Conservation (phyloP, 64 coral and sea anemone genomes). For the Pocillopora damicornis region DNA sequence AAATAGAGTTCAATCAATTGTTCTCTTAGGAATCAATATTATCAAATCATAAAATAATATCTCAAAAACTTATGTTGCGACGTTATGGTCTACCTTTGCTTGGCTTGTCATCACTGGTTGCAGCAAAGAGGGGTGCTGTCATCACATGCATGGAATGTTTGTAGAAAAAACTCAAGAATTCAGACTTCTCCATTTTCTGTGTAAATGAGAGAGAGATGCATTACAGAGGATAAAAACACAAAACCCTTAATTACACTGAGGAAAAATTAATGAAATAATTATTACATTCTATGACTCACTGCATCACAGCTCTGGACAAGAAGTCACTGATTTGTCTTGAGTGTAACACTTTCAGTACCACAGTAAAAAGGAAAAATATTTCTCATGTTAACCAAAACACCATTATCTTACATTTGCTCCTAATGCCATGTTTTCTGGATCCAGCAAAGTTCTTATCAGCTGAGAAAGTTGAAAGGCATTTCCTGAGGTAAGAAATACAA, state of each 20-base stretch:
- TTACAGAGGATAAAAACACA: neutral
- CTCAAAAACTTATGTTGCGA: no score
- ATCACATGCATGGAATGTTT: slow-evolving; percentile 99
- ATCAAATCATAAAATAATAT: neutral
- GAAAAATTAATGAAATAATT: no score
- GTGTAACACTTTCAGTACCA: neutral
- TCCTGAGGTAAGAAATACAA: slow-evolving; percentile 36
- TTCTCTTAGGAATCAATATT: neutral
- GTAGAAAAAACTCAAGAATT: slow-evolving; percentile 99
- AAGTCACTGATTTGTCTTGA: neutral
- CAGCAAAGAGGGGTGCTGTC: slow-evolving; percentile 90
- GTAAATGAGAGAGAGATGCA: neutral
- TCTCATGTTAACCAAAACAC: neutral
- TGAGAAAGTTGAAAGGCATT: slow-evolving; percentile 93
- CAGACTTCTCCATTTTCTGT: slow-evolving; percentile 99
- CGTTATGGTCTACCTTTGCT: slow-evolving; percentile 57
- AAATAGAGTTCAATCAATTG: no score
- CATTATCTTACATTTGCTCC: slow-evolving; percentile 84
- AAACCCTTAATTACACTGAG: neutral
- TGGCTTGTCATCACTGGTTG: slow-evolving; percentile 78
- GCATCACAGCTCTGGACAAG: no score
- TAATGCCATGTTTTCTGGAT: slow-evolving; percentile 99
- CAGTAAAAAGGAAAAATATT: neutral
- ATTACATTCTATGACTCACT: no score
- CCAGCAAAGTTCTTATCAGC: slow-evolving; percentile 83